phyloP scores from a whole-genome alignment of 1,140 invertebrate genomes.

The Nephila pilipes region DNA sequence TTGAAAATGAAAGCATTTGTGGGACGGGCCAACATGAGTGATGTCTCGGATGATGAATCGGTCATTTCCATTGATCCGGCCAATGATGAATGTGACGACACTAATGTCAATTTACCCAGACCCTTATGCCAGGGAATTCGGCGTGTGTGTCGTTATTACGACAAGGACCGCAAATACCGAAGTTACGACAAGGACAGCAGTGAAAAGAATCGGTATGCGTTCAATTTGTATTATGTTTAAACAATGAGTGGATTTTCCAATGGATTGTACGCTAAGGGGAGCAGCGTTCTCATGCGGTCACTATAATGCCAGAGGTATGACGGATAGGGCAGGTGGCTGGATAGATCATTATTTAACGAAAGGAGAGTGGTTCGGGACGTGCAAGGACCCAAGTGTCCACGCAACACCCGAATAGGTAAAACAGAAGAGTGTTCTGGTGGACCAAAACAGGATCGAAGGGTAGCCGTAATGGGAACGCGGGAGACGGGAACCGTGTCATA shows the following conservation, averaged over 20 bases:
- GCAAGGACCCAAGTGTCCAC: neutral
- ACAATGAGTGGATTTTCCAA: constrained; percentile 54
- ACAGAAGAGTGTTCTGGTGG: neutral
- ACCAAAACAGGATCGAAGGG: neutral
- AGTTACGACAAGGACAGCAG: neutral
- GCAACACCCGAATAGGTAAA: neutral
- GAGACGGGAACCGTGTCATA: neutral
- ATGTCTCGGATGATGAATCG: neutral
- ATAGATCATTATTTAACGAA: constrained; percentile 2
- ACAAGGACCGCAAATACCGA: neutral
- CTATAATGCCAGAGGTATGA: neutral
- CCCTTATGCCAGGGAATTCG: constrained; percentile 6
- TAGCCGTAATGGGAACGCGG: neutral
- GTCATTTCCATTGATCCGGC: neutral
- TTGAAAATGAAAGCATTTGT: neutral
- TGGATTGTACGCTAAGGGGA: constrained; percentile 37
- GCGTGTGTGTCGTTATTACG: neutral
- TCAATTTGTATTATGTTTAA: neutral
- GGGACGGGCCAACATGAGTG: neutral
- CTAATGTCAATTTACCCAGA: constrained; percentile 11
- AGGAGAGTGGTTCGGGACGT: neutral
- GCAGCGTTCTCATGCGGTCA: neutral
- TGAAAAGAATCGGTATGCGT: neutral
- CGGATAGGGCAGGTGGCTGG: too few species aligned
- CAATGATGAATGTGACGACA: neutral